Evolutionary conservation across 2,797 vertebrate genomes (phyloP).

Genomic region (Darevskia mixta): DNA sequence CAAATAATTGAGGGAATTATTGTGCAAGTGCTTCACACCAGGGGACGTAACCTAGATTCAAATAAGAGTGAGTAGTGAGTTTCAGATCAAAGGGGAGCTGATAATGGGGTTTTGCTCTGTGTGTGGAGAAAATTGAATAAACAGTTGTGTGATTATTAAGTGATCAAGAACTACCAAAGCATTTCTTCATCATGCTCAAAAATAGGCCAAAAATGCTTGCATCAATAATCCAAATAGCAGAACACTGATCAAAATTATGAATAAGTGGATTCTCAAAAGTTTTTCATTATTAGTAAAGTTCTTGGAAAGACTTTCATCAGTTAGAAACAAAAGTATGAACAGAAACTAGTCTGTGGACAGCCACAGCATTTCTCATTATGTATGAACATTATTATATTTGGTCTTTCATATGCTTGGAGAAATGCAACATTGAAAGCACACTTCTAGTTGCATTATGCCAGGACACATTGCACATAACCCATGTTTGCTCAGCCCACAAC

Average conservation of each 20-base stretch:
- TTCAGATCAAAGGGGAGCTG: slow-evolving; percentile 72
- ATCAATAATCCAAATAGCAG: neutral
- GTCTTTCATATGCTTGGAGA: neutral
- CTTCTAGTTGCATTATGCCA: neutral
- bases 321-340: neutral
- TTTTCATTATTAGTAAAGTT: slow-evolving; percentile 2
- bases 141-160: slow-evolving; percentile 52
- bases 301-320: neutral
- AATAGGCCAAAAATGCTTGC: slow-evolving; percentile 31
- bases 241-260: slow-evolving; percentile 40
- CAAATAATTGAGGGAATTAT: slow-evolving; percentile 75
- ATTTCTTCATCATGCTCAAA: slow-evolving; percentile 17
- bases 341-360: slow-evolving; percentile 21
- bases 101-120: slow-evolving; percentile 68
- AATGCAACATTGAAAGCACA: neutral
- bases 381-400: neutral
- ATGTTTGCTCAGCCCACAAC: no score
- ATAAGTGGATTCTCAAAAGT: slow-evolving; percentile 12
- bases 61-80: slow-evolving; percentile 61
- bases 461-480: no score
- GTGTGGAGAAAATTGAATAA: slow-evolving; percentile 47
- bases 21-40: slow-evolving; percentile 77
- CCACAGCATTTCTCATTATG: neutral
- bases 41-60: slow-evolving; percentile 79
- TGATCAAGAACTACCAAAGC: slow-evolving; percentile 37